Evolutionary conservation across 2,888 invertebrate genomes (phyloP), one percentile per base, ranked within the genome.

Genomic region (Resseliella maxima): DNA sequence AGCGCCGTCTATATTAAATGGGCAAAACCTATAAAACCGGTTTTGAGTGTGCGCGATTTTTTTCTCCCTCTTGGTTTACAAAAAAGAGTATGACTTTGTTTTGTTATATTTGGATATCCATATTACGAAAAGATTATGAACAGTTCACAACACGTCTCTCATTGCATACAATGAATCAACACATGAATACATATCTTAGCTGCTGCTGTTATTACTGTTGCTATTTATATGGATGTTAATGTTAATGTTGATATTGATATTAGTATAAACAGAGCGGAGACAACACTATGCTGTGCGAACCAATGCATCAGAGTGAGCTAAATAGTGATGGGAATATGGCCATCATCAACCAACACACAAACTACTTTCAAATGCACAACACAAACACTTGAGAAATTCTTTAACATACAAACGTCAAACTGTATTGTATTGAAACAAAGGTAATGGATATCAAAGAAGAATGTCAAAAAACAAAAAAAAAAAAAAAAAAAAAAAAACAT

Each of bases 271-370:
- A 12, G 10, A n/a, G 2, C 31, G 15, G 83, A 38, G 38, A n/a
- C 24, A 38, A 12, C 38, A 36, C 36, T 83, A 83, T 36, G 38
- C 83, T 83, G 83, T 36, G 38, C n/a, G 83, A 15, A 8, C 6
- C 21, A 38, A 24, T 83, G 83, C 38, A 12, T n/a, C 3, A 6
- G 83, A 38, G 83, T 38, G 24, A 38, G 83, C 38, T n/a, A 12
- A 83, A 38, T 2, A 83, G 38, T 83, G 83, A 83, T 38, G 38
- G 38, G 38, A 38, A 83, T 83, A 83, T 38, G 83, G 38, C 83
- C 83, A 83, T 83, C 83, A 83, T 83, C 81, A 35, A 81, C 81
- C 81, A 81, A 81, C 81, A 81, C 81, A 81, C 81, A 81, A 36
- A 18, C 35, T 18, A 35, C 6, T 36, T 81, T 18, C 81, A 36